phyloP scores from a whole-genome alignment of 2,888 invertebrate genomes.

The Steinernema hermaphroditum region DNA sequence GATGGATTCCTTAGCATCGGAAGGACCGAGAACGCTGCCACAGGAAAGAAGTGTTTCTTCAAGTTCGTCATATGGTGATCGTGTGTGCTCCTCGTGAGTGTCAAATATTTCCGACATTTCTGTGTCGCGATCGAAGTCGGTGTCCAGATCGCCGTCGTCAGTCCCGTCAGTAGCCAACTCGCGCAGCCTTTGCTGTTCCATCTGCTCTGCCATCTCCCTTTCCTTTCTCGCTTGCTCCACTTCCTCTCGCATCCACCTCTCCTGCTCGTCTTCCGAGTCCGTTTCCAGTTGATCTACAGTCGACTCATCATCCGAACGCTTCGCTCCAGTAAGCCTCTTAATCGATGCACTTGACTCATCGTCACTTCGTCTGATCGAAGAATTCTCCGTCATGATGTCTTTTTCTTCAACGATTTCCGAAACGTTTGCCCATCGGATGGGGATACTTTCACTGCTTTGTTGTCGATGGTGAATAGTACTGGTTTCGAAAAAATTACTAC shows the following conservation, averaged over 20 bases:
- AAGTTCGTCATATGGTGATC: background rate
- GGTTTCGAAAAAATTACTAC: background rate
- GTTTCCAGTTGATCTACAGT: conserved; percentile 18
- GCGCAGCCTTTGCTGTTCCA: conserved; percentile 21
- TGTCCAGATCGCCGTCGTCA: background rate
- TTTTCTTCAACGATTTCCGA: conserved; percentile 40
- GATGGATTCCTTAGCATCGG: background rate
- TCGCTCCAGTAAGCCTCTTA: background rate
- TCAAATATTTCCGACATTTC: conserved; percentile 12
- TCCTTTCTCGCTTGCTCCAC: conserved; percentile 38
- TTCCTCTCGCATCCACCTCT: conserved; percentile 41
- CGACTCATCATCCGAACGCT: background rate
- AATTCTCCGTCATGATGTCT: conserved; percentile 37
- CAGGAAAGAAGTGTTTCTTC: background rate
- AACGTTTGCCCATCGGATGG: conserved; percentile 1
- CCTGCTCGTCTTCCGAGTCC: conserved; percentile 29
- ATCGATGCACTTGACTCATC: background rate
- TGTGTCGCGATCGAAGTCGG: conserved; percentile 19
- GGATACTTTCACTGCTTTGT: background rate
- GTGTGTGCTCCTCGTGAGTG: background rate
- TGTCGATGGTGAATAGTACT: background rate
- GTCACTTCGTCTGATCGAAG: conserved; percentile 12
- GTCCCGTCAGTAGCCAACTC: background rate
- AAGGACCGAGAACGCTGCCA: too few relatives aligned
- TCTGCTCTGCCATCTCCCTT: conserved; percentile 35